phyloP scores from a whole-genome alignment of 2,113 vertebrate genomes.

The Burhinus oedicnemus region DNA sequence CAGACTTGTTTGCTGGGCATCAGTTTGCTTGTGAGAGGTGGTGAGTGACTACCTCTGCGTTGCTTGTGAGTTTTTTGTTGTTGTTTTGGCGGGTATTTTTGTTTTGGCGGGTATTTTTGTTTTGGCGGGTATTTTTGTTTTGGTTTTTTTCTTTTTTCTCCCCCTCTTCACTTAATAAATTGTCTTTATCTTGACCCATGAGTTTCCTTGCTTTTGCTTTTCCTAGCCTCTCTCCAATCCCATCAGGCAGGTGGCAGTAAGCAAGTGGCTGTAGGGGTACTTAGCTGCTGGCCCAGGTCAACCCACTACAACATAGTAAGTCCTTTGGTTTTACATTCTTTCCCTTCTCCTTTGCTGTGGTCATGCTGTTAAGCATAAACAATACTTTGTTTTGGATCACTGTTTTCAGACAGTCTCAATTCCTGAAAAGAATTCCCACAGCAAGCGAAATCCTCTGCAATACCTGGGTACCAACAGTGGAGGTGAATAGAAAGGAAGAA shows the following conservation, averaged over 20 bases:
- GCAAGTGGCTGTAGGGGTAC: background rate
- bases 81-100: background rate
- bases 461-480: background rate
- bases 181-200: background rate
- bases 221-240: too few relatives aligned
- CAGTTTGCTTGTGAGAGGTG: background rate
- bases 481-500: background rate
- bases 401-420: background rate
- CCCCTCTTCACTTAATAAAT: background rate
- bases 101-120: background rate
- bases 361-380: background rate
- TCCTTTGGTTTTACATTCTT: background rate
- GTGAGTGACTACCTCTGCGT: background rate
- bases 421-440: background rate
- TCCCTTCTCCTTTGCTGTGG: too few relatives aligned
- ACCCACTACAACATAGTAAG: accelerated
- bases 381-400: background rate
- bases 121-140: background rate
- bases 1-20: background rate
- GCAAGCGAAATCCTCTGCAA: accelerated
- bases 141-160: too few relatives aligned
- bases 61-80: too few relatives aligned
- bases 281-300: background rate
- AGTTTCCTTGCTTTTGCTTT: background rate
- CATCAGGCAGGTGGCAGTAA: background rate